These are phyloP conservation scores for Diachasmimorpha longicaudata DNA, from an alignment of 1,140 invertebrate genomes.

Conservation along the genomic window DNA sequence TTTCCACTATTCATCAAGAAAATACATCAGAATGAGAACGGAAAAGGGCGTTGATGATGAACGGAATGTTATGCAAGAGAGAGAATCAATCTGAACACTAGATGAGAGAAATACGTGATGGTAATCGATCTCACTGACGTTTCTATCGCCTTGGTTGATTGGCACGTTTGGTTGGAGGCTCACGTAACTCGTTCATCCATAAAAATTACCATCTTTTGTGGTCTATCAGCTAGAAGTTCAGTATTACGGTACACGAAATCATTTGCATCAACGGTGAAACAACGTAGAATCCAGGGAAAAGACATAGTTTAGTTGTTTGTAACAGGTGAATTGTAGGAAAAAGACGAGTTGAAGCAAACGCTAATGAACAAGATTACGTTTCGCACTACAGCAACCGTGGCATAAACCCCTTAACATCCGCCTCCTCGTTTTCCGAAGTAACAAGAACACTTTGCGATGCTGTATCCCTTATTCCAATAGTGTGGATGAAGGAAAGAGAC, in stretches of 20 bases:
- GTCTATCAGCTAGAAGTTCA: not conserved
- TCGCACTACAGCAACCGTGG: not conserved
- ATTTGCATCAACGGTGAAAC: not conserved
- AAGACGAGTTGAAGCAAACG: not conserved
- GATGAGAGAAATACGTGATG: not conserved
- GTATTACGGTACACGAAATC: conserved; percentile 1
- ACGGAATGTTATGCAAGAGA: conserved; percentile 1
- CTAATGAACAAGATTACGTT: not conserved
- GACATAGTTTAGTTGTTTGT: not conserved
- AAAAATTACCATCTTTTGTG: conserved; percentile 13
- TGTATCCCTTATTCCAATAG: not conserved
- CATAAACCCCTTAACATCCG: not conserved
- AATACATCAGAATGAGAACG: not conserved
- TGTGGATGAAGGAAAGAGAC: not conserved
- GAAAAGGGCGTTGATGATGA: not conserved
- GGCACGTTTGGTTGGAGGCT: not conserved
- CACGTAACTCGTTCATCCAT: not conserved
- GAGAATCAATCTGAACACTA: not conserved
- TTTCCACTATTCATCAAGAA: too few relatives aligned
- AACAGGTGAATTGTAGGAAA: not conserved
- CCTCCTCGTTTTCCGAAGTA: not conserved
- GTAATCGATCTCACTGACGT: not conserved
- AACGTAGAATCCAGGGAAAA: not conserved
- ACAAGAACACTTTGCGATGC: not conserved
- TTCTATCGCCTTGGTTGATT: not conserved